Percentiles rank a stretch among this genome's conserved stretches.
Conservation (phyloP, 1,140 invertebrate genomes). For the Drosophila serrata region DNA sequence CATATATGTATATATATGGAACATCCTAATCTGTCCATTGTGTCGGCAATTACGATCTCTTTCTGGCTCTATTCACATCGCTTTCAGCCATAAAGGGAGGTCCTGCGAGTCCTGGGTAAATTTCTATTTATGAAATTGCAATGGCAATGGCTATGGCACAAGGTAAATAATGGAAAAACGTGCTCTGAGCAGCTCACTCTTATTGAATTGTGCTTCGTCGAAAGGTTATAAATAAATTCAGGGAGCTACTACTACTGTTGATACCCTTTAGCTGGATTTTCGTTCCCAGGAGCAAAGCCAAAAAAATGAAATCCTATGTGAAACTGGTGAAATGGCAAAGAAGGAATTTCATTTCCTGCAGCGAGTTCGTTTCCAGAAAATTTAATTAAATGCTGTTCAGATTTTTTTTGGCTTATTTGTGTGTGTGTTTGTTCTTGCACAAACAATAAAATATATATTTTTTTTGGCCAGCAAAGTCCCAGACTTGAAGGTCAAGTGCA, state of each 20-base stretch:
- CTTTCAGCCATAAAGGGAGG: background rate
- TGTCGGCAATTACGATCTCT: slow-evolving; percentile 42
- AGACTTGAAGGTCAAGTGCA: slow-evolving; percentile 35
- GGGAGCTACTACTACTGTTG: background rate
- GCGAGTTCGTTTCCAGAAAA: slow-evolving; percentile 18
- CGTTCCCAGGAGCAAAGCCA: background rate
- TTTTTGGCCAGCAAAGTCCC: slow-evolving; percentile 2
- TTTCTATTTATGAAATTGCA: slow-evolving; percentile 33
- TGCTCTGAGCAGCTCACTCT: slow-evolving; percentile 1
- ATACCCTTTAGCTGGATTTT: slow-evolving; percentile 19
- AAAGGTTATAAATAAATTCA: slow-evolving; percentile 33
- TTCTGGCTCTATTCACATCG: slow-evolving; percentile 22
- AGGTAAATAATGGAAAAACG: slow-evolving; percentile 27
- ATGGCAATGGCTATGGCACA: slow-evolving; percentile 1
- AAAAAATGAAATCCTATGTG: slow-evolving; percentile 3
- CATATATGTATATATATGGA: background rate
- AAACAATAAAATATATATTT: slow-evolving; percentile 21
- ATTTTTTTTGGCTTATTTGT: slow-evolving; percentile 28
- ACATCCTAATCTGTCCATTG: slow-evolving; percentile 39
- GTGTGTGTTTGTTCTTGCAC: slow-evolving; percentile 16
- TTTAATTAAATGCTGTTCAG: slow-evolving; percentile 63
- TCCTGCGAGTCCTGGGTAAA: background rate
- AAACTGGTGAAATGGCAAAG: slow-evolving; percentile 15
- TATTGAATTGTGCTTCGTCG: slow-evolving; percentile 37
- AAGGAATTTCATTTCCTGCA: slow-evolving; percentile 59